Percentiles rank a stretch among this genome's conserved stretches.
These are phyloP conservation scores for Fragum fragum DNA, from an alignment of 2,888 invertebrate species.

Conservation along the genomic window DNA sequence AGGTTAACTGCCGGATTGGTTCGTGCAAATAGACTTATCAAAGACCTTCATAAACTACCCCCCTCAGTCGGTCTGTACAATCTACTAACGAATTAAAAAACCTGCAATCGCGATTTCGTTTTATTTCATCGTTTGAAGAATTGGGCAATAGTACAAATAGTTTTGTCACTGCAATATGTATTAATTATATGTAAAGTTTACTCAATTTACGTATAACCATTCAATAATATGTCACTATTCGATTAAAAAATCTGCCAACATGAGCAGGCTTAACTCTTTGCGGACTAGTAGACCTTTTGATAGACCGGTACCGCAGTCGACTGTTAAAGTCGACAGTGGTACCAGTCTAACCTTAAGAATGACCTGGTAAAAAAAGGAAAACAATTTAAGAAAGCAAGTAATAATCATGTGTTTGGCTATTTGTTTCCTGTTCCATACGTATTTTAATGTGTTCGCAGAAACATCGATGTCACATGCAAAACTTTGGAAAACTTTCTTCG, in stretches of 20 bases:
- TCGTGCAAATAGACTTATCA: neutral
- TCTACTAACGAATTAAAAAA: neutral
- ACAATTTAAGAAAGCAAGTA: too few species aligned
- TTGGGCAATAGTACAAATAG: slow-evolving; percentile 12
- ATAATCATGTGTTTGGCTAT: too few species aligned
- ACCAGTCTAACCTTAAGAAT: too few species aligned
- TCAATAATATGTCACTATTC: slow-evolving; percentile 15
- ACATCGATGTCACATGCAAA: too few species aligned
- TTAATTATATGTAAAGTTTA: neutral
- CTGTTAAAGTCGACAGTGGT: too few species aligned
- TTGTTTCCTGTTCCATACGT: too few species aligned
- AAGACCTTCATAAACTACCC: neutral
- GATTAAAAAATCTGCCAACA: neutral
- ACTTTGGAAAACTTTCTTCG: too few species aligned
- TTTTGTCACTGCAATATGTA: slow-evolving; percentile 2
- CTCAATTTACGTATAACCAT: slow-evolving; percentile 4
- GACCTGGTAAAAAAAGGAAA: too few species aligned
- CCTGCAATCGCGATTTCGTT: neutral
- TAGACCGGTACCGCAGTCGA: too few species aligned
- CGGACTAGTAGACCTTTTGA: too few species aligned
- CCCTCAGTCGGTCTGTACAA: neutral
- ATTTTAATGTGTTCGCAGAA: too few species aligned
- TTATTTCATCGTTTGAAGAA: neutral
- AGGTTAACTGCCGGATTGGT: neutral
- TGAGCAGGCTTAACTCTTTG: neutral